Evolutionary conservation across 2,797 vertebrate genomes (phyloP).

Genomic region (Myripristis murdjan): DNA sequence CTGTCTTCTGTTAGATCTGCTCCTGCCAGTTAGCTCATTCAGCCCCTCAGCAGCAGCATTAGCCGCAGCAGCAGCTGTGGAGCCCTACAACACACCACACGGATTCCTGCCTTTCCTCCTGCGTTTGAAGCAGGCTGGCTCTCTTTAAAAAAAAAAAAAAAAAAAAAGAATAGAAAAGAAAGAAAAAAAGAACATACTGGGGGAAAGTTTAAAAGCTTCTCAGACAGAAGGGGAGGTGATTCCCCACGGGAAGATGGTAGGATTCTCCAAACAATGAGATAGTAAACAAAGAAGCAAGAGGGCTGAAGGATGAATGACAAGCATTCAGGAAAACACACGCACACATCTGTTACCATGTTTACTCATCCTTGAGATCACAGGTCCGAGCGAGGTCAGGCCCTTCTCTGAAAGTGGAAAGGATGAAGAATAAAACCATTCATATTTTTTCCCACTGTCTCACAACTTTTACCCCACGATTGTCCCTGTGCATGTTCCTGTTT

Average conservation of each 20-base stretch:
- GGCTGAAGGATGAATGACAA: not conserved
- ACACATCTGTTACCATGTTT: not conserved
- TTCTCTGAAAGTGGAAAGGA: too few species aligned
- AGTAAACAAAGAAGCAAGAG: not conserved
- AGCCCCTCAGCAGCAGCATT: constrained; percentile 16
- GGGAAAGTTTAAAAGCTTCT: constrained; percentile 32
- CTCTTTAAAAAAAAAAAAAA: constrained; percentile 2
- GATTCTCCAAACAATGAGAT: not conserved
- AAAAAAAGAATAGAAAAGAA: constrained; percentile 4
- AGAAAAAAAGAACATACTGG: too few species aligned
- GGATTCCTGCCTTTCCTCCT: not conserved
- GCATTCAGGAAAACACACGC: not conserved
- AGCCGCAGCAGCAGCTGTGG: not conserved
- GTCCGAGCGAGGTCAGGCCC: not conserved
- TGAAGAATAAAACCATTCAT: too few species aligned
- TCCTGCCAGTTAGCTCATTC: constrained; percentile 1
- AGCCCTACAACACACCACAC: not conserved
- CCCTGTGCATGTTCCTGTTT: not conserved
- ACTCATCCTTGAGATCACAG: not conserved
- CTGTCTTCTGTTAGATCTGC: constrained; percentile 9
- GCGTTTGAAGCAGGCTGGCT: constrained; percentile 11
- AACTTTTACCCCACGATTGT: not conserved
- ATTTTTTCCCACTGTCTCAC: too few species aligned
- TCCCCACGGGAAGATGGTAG: not conserved
- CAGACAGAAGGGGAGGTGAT: constrained; percentile 24